Conservation (phyloP, 2,888 invertebrate species). For the Phania funesta region DNA sequence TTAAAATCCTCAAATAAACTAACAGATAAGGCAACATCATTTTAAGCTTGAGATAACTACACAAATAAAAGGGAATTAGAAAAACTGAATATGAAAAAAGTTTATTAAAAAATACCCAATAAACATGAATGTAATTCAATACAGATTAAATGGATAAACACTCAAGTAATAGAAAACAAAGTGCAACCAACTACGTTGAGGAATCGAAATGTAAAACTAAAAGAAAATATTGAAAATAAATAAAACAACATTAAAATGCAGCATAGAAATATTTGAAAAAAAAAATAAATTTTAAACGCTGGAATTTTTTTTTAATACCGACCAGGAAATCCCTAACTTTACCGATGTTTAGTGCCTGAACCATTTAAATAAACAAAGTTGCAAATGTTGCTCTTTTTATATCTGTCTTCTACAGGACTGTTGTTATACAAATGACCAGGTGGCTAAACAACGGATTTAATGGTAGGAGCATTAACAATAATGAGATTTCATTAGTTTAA, state of each 20-base stretch:
- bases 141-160: constrained; percentile 31
- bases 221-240: background rate
- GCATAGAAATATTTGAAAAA: constrained; percentile 15
- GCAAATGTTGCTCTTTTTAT: constrained; percentile 32
- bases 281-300: background rate
- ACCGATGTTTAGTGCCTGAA: constrained; percentile 25
- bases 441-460: background rate
- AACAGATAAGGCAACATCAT: background rate
- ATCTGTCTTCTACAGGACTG: background rate
- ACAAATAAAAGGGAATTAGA: constrained; percentile 6
- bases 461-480: constrained; percentile 21
- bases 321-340: background rate
- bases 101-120: background rate
- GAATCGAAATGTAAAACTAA: background rate
- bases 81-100: constrained; percentile 2
- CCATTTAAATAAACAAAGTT: constrained; percentile 52
- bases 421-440: background rate
- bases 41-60: background rate
- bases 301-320: background rate
- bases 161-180: background rate
- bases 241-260: constrained; percentile 32
- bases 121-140: constrained; percentile 54
- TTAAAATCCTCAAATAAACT: constrained; percentile 15
- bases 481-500: constrained; percentile 45
- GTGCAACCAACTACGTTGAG: background rate